Base-by-base conservation (phyloP, 2,888 invertebrate species). In the Ormyrus labotus region DNA sequence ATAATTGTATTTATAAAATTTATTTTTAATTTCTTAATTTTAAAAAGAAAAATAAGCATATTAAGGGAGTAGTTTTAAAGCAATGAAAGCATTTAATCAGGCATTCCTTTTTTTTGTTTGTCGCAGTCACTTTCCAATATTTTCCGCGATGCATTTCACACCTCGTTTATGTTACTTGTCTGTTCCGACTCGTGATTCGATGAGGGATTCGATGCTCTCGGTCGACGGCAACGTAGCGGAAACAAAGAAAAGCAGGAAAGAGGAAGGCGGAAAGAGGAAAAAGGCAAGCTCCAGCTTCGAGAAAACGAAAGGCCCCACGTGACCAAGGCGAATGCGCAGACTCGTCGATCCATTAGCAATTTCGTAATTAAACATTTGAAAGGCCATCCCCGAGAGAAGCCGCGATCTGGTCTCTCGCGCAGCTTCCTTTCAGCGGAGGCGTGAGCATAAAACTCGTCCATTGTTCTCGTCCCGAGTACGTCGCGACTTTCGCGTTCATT, bases 311-410 rank as follows among this genome's bases (percentile, higher is more conserved):
- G 55, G 55, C 34, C 67, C 67, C 45, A 45, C 53, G 67, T 68
- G 55, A 55, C 6, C 10, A 53, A 19, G 6, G 6, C 8, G 67
- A 48, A 61, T 6, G 57, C 6, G 72, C 19, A 74, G 73, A 57
- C 57, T 63, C 53, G 68, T 76, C 75, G 53, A 84, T 86, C 87
- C 89, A 88, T 89, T 89, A 88, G 87, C 88, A 88, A 88, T 88
- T 88, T 88, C 85, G 83, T 87, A 87, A 88, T 88, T 87, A 88
- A 85, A 83, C 64, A 76, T 71, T 76, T 76, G 75, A 68, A 76
- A 76, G 75, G 34, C 19, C 51, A 48, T 51, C 47, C 75, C 75
- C 60, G 13, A 50, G 73, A 74, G 65, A 19, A 19, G 19, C 19
- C 19, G 19, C 19, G 19, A 19, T 19, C 19, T 9, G 55, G 19